Percentiles rank a stretch among this genome's conserved stretches.
phyloP scores from a whole-genome alignment of 1,140 invertebrate genomes.

The Drosophila micromelanica region DNA sequence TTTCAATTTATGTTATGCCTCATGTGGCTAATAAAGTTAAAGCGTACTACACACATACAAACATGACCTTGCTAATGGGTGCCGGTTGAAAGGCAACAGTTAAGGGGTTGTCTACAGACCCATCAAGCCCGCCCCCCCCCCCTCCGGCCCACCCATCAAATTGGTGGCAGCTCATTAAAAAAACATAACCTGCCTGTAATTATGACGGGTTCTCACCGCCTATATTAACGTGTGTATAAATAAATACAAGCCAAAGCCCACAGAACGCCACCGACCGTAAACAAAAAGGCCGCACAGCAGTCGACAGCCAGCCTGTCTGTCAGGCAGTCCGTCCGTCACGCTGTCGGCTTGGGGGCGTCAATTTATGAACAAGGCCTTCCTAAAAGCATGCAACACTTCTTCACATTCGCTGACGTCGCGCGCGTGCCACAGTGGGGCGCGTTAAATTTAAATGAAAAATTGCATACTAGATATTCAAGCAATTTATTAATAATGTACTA shows the following conservation, averaged over 20 bases:
- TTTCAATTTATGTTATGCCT: background rate
- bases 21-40: constrained; percentile 27
- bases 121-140: background rate
- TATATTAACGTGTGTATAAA: constrained; percentile 7
- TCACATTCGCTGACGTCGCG: constrained; percentile 32
- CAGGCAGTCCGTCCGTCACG: background rate
- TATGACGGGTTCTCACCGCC: constrained; percentile 41
- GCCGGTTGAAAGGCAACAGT: constrained; percentile 21
- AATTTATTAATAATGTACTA: too few species aligned
- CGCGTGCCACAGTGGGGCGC: constrained; percentile 3
- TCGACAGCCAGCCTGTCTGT: background rate
- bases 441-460: too few species aligned
- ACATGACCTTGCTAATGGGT: constrained; percentile 15
- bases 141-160: constrained; percentile 3
- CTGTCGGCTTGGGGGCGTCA: constrained; percentile 32
- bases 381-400: constrained; percentile 78
- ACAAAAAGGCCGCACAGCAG: constrained; percentile 14
- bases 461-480: too few species aligned
- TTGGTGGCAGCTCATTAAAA: constrained; percentile 66
- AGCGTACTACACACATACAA: background rate
- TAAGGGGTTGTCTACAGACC: constrained; percentile 1
- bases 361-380: constrained; percentile 71
- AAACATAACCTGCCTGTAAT: constrained; percentile 75
- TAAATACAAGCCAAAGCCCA: constrained; percentile 15
- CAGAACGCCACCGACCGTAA: constrained; percentile 37